Evolutionary conservation across 2,888 invertebrate genomes (phyloP), one percentile per base, ranked within the genome.

Genomic region (Clanis bilineata): DNA sequence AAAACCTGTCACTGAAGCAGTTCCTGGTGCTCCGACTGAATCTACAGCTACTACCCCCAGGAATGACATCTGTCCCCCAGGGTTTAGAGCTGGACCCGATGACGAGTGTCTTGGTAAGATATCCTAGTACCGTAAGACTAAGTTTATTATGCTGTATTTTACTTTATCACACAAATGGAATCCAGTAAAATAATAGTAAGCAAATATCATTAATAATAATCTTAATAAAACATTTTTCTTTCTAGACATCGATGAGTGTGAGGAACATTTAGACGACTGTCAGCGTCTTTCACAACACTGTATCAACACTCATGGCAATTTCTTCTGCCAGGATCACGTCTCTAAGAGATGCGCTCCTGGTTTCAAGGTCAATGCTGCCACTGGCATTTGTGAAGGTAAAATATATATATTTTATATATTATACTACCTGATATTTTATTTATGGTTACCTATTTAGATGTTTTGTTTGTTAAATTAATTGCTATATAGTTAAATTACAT

Each of bases 201-300:
- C n/a, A n/a, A n/a, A n/a, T n/a, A n/a, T n/a, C 47, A 25, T 25
- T 47, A 21, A 12, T 25, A 0, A 36, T 10, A 41, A 9, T 5
- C 41, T 41, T 41, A 5, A 32, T 55, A 25, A 32, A 57, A 10
- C 7, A 22, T 54, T 39, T 39, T 45, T 9, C 3, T 54, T 70
- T 5, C 3, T 70, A 96, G 96, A 96, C 77, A 95, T 96, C 61
- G 95, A 96, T 72, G 96, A 96, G 72, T 96, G 96, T 67, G 85
- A 92, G 0, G 93, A 94, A 66, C 93, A 93, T 0, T 76, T 91
- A 41, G 94, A 96, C 72, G 94, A 94, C 73, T 96, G 96, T 76
- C 93, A 94, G 73, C 92, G 92, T 3, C 89, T 93, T 15, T 94
- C 94, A 0, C 94, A 96, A 79, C 88, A 94, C 73, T 96, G 96